These are phyloP conservation scores for Branchipolynoe longqiensis DNA, from an alignment of 2,888 invertebrate genomes.

Conservation along the genomic window DNA sequence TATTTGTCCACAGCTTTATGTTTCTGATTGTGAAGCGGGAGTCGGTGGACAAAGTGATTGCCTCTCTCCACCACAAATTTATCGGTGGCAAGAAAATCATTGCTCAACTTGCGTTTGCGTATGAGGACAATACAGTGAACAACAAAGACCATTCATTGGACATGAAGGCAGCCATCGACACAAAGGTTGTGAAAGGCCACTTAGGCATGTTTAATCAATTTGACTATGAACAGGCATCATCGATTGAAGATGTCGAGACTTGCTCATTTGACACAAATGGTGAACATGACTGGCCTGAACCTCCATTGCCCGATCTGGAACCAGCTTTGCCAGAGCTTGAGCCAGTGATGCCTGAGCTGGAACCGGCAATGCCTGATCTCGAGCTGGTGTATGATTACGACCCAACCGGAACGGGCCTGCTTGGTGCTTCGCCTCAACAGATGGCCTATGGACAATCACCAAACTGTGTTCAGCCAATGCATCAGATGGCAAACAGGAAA, in stretches of 20 bases:
- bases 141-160: too few relatives aligned
- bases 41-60: not conserved
- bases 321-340: not conserved
- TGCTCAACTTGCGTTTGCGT: not conserved
- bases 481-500: too few relatives aligned
- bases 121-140: not conserved
- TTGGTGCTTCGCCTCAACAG: too few relatives aligned
- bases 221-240: constrained; percentile 15
- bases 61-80: not conserved
- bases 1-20: not conserved
- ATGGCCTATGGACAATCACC: too few relatives aligned
- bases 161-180: not conserved
- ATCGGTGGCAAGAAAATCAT: not conserved
- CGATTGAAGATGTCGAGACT: not conserved
- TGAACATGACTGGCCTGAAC: not conserved
- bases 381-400: too few relatives aligned
- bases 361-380: not conserved
- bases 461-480: too few relatives aligned
- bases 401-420: too few relatives aligned
- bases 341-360: not conserved
- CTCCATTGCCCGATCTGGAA: not conserved
- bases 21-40: not conserved
- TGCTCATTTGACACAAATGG: not conserved
- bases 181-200: not conserved
- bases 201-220: not conserved